Percentiles rank a stretch among this genome's conserved stretches.
These are phyloP conservation scores for Megalonaias nervosa DNA, from an alignment of 1,140 invertebrate species.

Conservation along the genomic window DNA sequence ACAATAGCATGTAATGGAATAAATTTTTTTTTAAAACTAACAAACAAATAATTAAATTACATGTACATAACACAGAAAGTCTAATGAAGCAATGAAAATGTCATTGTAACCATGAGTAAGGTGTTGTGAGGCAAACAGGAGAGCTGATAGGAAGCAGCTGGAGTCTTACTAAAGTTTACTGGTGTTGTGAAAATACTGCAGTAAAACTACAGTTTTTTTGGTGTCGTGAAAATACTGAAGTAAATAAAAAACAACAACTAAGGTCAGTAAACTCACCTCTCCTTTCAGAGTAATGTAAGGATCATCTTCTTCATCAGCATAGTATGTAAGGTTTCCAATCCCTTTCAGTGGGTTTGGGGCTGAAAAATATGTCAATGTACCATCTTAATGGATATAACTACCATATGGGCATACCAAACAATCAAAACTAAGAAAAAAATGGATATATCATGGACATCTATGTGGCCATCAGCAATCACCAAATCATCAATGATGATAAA, in stretches of 20 bases:
- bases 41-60: too few species aligned
- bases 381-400: not conserved
- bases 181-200: too few species aligned
- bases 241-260: not conserved
- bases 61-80: too few species aligned
- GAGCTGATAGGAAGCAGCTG: not conserved
- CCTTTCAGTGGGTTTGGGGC: slow-evolving; percentile 51
- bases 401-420: not conserved
- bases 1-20: too few species aligned
- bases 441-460: not conserved
- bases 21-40: too few species aligned
- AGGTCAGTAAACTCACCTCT: slow-evolving; percentile 68
- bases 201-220: not conserved
- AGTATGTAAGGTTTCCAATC: slow-evolving; percentile 73
- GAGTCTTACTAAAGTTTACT: not conserved
- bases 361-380: slow-evolving; percentile 23
- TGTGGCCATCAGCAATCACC: not conserved
- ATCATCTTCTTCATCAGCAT: slow-evolving; percentile 75
- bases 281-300: slow-evolving; percentile 74
- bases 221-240: not conserved
- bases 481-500: not conserved
- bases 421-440: slow-evolving; percentile 8
- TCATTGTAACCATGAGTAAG: too few species aligned
- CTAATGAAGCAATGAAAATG: too few species aligned
- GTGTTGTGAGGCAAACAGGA: not conserved